Conservation (phyloP, 1,140 invertebrate genomes). For the Sycophila sp. region DNA sequence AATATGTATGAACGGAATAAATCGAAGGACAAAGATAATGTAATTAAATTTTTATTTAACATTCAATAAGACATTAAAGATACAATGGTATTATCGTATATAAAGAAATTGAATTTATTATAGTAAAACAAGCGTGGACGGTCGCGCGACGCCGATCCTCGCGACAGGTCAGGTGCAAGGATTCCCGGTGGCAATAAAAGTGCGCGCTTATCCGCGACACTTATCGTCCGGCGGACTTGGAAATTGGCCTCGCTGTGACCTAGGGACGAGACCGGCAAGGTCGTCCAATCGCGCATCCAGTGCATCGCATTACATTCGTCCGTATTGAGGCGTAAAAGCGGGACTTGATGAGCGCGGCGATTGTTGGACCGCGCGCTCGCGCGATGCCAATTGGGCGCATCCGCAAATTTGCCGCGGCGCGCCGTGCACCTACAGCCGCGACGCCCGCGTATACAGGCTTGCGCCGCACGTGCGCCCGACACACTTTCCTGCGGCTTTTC, state of each 20-base stretch:
- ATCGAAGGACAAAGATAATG: no score
- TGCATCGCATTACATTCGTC: not conserved
- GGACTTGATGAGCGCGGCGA: not conserved
- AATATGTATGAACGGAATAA: no score
- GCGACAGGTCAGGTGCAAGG: not conserved
- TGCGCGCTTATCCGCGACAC: not conserved
- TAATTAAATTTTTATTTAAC: no score
- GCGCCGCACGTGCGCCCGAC: not conserved
- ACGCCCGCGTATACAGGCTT: not conserved
- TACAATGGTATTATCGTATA: no score
- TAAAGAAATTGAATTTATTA: no score
- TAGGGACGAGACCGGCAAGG: slow-evolving; percentile 57
- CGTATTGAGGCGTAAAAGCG: not conserved
- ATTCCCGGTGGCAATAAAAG: not conserved
- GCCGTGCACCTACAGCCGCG: slow-evolving; percentile 24
- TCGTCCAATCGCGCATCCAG: slow-evolving; percentile 42
- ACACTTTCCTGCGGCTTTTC: slow-evolving; percentile 43
- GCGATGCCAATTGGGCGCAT: slow-evolving; percentile 63
- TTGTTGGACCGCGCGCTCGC: slow-evolving; percentile 42
- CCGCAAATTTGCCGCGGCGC: slow-evolving; percentile 62
- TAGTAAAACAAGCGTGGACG: no score
- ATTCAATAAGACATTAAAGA: no score
- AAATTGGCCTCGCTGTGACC: slow-evolving; percentile 53
- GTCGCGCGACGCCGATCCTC: not conserved
- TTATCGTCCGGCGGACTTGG: slow-evolving; percentile 10